These are phyloP conservation scores for Pomacea maculata DNA, from an alignment of 1,140 invertebrate genomes.

Conservation along the genomic window DNA sequence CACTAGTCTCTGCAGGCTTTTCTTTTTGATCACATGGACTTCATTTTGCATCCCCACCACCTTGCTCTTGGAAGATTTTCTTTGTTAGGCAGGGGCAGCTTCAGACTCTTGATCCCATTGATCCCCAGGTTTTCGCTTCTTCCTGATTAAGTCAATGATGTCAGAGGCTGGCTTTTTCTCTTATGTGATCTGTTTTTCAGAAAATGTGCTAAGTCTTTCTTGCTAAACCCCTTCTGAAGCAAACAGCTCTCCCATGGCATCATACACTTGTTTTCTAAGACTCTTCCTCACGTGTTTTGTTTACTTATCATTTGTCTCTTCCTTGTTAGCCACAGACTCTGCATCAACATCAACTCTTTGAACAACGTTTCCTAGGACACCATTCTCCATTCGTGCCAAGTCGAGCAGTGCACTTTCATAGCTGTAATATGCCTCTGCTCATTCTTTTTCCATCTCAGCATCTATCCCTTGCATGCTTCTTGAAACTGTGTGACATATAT, in stretches of 20 bases:
- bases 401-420: slow-evolving; percentile 84
- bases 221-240: slow-evolving; percentile 38
- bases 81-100: slow-evolving; percentile 45
- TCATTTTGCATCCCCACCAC: slow-evolving; percentile 33
- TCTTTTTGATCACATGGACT: not conserved
- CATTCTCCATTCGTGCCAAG: slow-evolving; percentile 80
- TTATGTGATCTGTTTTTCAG: slow-evolving; percentile 17
- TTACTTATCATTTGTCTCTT: slow-evolving; percentile 42
- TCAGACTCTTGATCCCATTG: slow-evolving; percentile 33
- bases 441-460: no score
- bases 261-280: slow-evolving; percentile 13
- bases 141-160: no score
- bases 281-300: slow-evolving; percentile 29
- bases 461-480: slow-evolving; percentile 82
- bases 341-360: slow-evolving; percentile 64
- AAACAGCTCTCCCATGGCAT: slow-evolving; percentile 29
- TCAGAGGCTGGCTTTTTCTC: slow-evolving; percentile 18
- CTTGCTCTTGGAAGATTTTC: slow-evolving; percentile 45
- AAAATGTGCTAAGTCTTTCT: slow-evolving; percentile 31
- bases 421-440: slow-evolving; percentile 83
- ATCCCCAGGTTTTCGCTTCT: slow-evolving; percentile 54
- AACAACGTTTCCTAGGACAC: slow-evolving; percentile 79
- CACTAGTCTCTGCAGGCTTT: no score
- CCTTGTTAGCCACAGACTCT: slow-evolving; percentile 39
- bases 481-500: slow-evolving; percentile 78